Conservation (phyloP, 2,888 invertebrate genomes). For the Portevinia maculata region DNA sequence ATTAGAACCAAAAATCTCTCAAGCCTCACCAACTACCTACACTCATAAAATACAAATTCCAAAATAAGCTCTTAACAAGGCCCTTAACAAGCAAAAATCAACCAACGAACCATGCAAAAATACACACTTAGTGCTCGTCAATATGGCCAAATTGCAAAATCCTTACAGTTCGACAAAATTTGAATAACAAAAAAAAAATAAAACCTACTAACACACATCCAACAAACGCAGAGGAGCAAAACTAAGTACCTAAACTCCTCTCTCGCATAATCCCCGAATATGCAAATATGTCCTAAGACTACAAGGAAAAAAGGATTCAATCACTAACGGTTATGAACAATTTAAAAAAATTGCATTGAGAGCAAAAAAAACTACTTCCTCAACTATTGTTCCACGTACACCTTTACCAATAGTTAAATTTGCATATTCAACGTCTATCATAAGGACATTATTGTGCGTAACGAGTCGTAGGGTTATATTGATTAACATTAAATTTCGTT, state of each 20-base stretch:
- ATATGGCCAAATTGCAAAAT: slow-evolving; percentile 48
- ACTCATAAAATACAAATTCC: slow-evolving; percentile 4
- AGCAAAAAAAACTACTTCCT: not conserved
- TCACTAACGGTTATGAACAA: slow-evolving; percentile 34
- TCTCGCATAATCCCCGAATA: slow-evolving; percentile 61
- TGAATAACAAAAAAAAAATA: slow-evolving; percentile 12
- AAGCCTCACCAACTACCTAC: no score
- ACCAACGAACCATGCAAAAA: slow-evolving; percentile 50
- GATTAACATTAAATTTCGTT: slow-evolving; percentile 67
- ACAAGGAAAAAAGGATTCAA: slow-evolving; percentile 54
- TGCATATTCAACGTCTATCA: slow-evolving; percentile 63
- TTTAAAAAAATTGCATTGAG: slow-evolving; percentile 44
- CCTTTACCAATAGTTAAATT: slow-evolving; percentile 58
- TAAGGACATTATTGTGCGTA: slow-evolving; percentile 38
- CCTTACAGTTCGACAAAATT: slow-evolving; percentile 22
- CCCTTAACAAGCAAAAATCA: slow-evolving; percentile 62
- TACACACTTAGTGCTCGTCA: slow-evolving; percentile 28
- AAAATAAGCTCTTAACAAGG: slow-evolving; percentile 72
- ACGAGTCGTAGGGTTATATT: slow-evolving; percentile 57
- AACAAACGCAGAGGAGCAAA: slow-evolving; percentile 61
- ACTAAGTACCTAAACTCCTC: slow-evolving; percentile 19
- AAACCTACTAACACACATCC: slow-evolving; percentile 29
- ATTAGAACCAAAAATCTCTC: not conserved
- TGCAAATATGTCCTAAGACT: slow-evolving; percentile 48
- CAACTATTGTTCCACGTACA: slow-evolving; percentile 65